Base-by-base conservation (phyloP, 2,113 vertebrate genomes). In the Grantiella picta region DNA sequence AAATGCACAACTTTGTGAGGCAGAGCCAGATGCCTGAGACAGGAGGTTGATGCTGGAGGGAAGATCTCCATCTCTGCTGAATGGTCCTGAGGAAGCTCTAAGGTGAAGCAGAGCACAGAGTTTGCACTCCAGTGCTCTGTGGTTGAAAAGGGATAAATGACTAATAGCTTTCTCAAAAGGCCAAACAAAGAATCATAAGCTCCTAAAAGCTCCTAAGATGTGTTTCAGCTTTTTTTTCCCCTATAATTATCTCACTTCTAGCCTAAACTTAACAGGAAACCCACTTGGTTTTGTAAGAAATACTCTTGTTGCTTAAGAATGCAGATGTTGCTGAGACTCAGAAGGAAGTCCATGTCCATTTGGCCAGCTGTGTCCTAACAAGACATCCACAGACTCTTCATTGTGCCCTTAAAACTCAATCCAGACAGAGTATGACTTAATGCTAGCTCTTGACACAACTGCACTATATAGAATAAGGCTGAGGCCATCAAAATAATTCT, bases 201-300 rank as follows among this genome's bases (percentile, higher is more conserved):
- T 94, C 76, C 93, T 89, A 77, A 95, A 96, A 96, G 89, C 64
- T 81, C 56, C 88, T 86, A 92, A 88, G 57, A 93, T 65, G 49
- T 42, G 65, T 75, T 93, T 94, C 79, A 88, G 71, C 24, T 56
- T 93, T 71, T 79, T 95, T 95, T 52, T 27, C 28, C 31, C 40
- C 49, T 65, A 29, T 45, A 81, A 95, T 95, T 96, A 89, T 95
- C 82, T 96, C 93, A 84, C 90, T 94, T 94, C 63, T 82, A 94
- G 59, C 89, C 72, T 90, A 89, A 93, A 96, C 72, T 92, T 90
- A 64, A 92, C 72, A 75, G 64, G 78, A 93, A 95, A 92, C 12
- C 36, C 77, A 65, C 86, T 94, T 94, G 83, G 56, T 90, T 92
- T 96, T 94, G 76, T 94, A 75, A 96, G 93, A 90, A 86, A 83